phyloP scores from a whole-genome alignment of 37 sponge, comb jelly and placozoan genomes.

The Chondrosia reniformis region DNA sequence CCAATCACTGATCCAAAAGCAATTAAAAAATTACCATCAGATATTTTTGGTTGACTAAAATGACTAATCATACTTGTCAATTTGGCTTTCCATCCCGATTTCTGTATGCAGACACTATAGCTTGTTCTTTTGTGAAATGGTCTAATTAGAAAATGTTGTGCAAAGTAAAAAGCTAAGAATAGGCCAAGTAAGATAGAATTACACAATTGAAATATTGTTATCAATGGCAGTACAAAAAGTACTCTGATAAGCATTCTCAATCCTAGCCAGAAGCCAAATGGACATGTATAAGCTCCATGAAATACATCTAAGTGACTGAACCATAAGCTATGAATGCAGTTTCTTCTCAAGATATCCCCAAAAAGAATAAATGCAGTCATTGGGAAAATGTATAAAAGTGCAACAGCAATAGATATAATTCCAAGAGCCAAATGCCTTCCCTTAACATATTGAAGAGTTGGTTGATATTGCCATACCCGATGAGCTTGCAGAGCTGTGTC shows the following conservation, averaged over 20 bases:
- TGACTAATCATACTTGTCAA: too few relatives aligned
- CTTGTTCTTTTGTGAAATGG: too few relatives aligned
- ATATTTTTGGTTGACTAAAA: too few relatives aligned
- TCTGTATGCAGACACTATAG: too few relatives aligned
- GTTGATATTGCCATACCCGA: not conserved
- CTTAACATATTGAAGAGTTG: not conserved
- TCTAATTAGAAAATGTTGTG: too few relatives aligned
- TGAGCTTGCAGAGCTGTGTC: too few relatives aligned
- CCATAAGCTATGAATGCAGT: not conserved
- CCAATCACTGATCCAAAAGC: too few relatives aligned
- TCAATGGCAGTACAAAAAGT: not conserved
- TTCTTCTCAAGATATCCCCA: not conserved
- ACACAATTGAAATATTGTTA: too few relatives aligned
- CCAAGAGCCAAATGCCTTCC: constrained; percentile 7
- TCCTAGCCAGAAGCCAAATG: constrained; percentile 20
- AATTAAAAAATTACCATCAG: too few relatives aligned
- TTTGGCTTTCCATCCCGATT: too few relatives aligned
- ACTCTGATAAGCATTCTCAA: not conserved
- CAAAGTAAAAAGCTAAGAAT: too few relatives aligned
- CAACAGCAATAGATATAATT: not conserved
- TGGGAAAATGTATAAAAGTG: not conserved
- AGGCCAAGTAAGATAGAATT: too few relatives aligned
- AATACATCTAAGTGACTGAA: constrained; percentile 4
- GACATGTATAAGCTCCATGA: constrained; percentile 3
- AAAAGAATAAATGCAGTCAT: not conserved